Evolutionary conservation across 2,888 invertebrate species (phyloP).

Genomic region (Boloria selene): DNA sequence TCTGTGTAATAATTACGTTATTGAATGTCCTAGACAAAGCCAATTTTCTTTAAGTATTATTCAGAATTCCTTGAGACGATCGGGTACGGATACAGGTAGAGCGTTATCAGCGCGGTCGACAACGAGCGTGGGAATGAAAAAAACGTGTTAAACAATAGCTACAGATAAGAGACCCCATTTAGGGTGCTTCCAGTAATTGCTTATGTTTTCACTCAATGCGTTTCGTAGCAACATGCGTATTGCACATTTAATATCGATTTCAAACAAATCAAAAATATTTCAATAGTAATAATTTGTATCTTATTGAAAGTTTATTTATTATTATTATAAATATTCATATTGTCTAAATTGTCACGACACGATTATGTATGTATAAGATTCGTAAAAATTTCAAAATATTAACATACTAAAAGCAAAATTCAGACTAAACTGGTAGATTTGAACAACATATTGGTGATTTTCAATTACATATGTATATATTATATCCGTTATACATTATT

Average conservation of each 20-base stretch:
- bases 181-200: slow-evolving; percentile 71
- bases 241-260: slow-evolving; percentile 31
- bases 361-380: no score
- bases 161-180: slow-evolving; percentile 78
- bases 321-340: no score
- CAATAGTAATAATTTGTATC: no score
- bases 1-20: no score
- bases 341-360: no score
- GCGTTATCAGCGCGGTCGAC: slow-evolving; percentile 69
- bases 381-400: no score
- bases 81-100: slow-evolving; percentile 46
- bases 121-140: slow-evolving; percentile 79
- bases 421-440: no score
- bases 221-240: slow-evolving; percentile 45
- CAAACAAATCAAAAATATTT: background rate
- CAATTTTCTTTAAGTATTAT: slow-evolving; percentile 37
- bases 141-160: slow-evolving; percentile 79
- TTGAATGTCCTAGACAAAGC: background rate
- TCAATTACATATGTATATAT: no score
- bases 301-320: no score
- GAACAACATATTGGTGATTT: no score
- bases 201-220: slow-evolving; percentile 57
- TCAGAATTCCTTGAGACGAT: slow-evolving; percentile 45
- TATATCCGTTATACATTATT: no score
- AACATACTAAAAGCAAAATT: no score